Conservation (phyloP, 2,797 vertebrate genomes). For the Paguma larvata region DNA sequence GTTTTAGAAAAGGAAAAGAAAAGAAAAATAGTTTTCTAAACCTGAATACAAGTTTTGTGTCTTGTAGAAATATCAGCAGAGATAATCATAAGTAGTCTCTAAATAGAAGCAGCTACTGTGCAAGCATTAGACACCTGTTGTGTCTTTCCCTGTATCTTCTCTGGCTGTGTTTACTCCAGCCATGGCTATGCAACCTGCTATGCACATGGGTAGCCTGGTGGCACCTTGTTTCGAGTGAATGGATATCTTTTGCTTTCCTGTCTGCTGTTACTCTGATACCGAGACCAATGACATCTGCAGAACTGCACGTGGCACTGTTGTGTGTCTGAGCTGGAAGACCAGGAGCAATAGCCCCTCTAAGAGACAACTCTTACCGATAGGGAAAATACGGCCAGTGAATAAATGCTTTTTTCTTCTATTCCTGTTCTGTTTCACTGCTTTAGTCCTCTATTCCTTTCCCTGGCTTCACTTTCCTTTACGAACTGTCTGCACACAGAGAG, state of each 20-base stretch:
- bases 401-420: not conserved
- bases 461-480: not conserved
- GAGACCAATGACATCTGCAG: not conserved
- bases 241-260: not conserved
- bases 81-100: not conserved
- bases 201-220: not conserved
- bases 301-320: not conserved
- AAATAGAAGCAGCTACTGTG: not conserved
- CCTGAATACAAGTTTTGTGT: not conserved
- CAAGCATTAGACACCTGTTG: not conserved
- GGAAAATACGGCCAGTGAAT: not conserved
- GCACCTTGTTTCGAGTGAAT: not conserved
- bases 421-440: not conserved
- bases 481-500: not conserved
- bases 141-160: not conserved
- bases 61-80: not conserved
- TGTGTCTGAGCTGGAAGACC: not conserved
- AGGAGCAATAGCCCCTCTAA: not conserved
- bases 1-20: not conserved
- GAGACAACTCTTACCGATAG: not conserved
- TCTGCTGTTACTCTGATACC: not conserved
- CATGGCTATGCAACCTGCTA: not conserved
- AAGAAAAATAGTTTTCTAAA: not conserved
- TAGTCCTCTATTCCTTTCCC: not conserved
- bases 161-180: not conserved